These are phyloP conservation scores for Thunnus thynnus DNA, from an alignment of 2,113 vertebrate species.

Conservation along the genomic window DNA sequence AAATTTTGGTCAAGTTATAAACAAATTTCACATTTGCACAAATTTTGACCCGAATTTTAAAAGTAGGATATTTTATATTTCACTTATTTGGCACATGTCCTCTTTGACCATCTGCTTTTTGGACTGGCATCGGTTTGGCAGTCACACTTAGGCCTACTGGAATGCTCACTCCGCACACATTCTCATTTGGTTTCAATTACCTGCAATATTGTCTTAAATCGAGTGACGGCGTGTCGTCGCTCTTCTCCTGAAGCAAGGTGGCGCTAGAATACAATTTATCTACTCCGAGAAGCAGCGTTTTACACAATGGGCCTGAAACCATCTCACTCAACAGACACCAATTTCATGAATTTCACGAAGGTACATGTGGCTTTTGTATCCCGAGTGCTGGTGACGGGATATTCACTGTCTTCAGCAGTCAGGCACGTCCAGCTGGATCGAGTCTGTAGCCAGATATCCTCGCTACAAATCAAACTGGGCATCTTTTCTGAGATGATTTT, in stretches of 20 bases:
- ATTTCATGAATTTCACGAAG: conserved; percentile 1
- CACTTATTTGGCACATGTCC: background rate
- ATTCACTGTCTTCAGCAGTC: background rate
- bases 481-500: background rate
- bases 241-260: conserved; percentile 59
- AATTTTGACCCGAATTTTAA: background rate
- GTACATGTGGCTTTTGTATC: background rate
- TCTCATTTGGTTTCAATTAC: conserved; percentile 51
- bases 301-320: conserved; percentile 7
- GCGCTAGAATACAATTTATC: conserved; percentile 72
- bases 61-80: background rate
- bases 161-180: conserved; percentile 22
- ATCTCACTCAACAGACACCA: conserved; percentile 15
- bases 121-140: conserved; percentile 33
- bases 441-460: background rate
- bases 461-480: background rate
- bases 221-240: background rate
- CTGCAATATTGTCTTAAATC: conserved; percentile 30
- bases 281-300: background rate
- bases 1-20: background rate
- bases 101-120: conserved; percentile 29
- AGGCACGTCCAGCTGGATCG: background rate
- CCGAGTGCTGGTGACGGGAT: background rate
- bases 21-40: background rate
- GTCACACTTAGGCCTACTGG: conserved; percentile 3